A percentile compares a stretch with the other conserved stretches of the same genome.
phyloP scores from a whole-genome alignment of 2,888 invertebrate species.

The Cheiracanthium punctorium region DNA sequence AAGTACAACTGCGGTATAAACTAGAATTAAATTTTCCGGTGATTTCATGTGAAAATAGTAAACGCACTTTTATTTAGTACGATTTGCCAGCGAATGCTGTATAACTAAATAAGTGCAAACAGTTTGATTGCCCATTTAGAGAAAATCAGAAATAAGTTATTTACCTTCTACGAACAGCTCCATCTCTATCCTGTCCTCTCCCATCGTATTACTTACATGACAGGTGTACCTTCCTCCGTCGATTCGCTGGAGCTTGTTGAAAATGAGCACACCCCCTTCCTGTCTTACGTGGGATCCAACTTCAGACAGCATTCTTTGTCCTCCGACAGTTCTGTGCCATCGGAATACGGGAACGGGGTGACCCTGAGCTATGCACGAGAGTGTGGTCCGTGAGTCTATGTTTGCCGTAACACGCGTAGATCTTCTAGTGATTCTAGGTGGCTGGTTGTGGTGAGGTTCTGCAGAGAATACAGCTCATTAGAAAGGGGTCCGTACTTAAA shows the following conservation, averaged over 20 bases:
- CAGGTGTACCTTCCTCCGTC: slow-evolving; percentile 76
- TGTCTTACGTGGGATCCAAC: slow-evolving; percentile 69
- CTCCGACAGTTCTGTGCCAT: slow-evolving; percentile 75
- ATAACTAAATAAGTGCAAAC: too few species aligned
- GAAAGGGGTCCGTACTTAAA: not conserved
- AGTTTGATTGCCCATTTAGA: too few species aligned
- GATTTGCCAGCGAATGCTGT: too few species aligned
- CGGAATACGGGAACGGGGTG: slow-evolving; percentile 85
- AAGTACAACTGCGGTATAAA: too few species aligned
- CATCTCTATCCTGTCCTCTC: slow-evolving; percentile 74
- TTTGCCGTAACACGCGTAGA: slow-evolving; percentile 48
- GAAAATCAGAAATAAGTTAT: too few species aligned
- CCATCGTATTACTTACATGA: slow-evolving; percentile 75
- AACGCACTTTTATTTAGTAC: too few species aligned
- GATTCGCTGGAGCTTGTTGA: slow-evolving; percentile 72
- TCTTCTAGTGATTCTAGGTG: slow-evolving; percentile 69
- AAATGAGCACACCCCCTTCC: slow-evolving; percentile 75
- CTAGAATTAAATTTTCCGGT: too few species aligned
- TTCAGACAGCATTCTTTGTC: slow-evolving; percentile 73
- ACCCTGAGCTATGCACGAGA: slow-evolving; percentile 83
- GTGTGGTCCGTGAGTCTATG: slow-evolving; percentile 78
- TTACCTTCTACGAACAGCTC: slow-evolving; percentile 75
- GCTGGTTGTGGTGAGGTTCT: slow-evolving; percentile 71
- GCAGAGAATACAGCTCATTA: not conserved
- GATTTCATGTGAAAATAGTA: too few species aligned